Evolutionary conservation across 2,888 invertebrate genomes (phyloP).

Genomic region (Imbricaverruca yamaguchii): DNA sequence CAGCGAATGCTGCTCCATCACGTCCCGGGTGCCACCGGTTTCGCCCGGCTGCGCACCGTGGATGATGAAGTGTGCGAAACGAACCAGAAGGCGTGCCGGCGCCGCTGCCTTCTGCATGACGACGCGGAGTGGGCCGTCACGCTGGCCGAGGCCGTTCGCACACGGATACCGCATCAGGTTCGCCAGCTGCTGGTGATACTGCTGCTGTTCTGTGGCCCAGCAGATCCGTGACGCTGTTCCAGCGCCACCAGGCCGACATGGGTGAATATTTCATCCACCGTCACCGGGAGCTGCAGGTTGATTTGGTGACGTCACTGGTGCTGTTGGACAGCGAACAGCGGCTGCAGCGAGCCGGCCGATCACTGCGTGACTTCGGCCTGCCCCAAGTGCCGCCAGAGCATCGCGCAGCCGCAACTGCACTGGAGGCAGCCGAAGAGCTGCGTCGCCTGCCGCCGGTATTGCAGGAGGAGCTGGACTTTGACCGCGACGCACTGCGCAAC

Average conservation of each 20-base stretch:
- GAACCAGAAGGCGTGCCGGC: too few relatives aligned
- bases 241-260: neutral
- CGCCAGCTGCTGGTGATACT: conserved; percentile 38
- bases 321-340: neutral
- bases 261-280: neutral
- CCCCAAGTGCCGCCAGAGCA: neutral
- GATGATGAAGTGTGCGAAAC: too few relatives aligned
- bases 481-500: too few relatives aligned
- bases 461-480: too few relatives aligned
- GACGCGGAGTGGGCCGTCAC: conserved; percentile 34
- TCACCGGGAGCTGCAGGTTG: neutral
- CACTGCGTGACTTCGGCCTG: neutral
- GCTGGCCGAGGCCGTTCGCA: conserved; percentile 33
- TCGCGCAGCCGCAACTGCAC: neutral
- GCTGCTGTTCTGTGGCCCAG: conserved; percentile 24
- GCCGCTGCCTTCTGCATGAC: conserved; percentile 36
- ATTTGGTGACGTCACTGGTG: neutral
- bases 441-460: too few relatives aligned
- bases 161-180: conserved; percentile 35
- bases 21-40: too few relatives aligned
- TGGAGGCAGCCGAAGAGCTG: too few relatives aligned
- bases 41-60: too few relatives aligned
- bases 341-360: neutral
- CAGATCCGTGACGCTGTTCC: neutral
- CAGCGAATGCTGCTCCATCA: too few relatives aligned